A percentile compares a stretch with the other conserved stretches of the same genome.
phyloP scores from a whole-genome alignment of 2,113 vertebrate genomes.

The Alligator sinensis region DNA sequence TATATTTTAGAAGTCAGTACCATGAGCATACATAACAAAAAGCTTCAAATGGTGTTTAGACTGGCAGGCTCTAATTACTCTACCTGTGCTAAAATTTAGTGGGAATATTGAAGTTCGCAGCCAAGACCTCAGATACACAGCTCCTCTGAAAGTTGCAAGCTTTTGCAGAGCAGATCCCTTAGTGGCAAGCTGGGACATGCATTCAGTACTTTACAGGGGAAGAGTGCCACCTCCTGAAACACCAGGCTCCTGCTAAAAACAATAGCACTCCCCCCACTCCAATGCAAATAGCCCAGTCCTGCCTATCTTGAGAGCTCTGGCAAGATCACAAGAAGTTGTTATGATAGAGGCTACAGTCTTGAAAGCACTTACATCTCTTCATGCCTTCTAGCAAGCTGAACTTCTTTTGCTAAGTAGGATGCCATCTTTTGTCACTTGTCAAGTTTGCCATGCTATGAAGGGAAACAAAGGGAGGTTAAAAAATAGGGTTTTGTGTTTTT shows the following conservation, averaged over 20 bases:
- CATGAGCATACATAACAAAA: neutral
- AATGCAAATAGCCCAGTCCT: accelerated
- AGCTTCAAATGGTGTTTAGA: neutral
- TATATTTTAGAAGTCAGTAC: neutral
- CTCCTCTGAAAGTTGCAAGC: slow-evolving; percentile 13
- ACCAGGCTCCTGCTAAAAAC: neutral
- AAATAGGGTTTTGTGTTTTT: neutral
- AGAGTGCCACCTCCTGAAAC: slow-evolving; percentile 68
- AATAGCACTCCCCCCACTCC: accelerated
- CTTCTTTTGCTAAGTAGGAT: slow-evolving; percentile 77
- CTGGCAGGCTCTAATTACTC: slow-evolving; percentile 33
- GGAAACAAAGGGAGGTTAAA: slow-evolving; percentile 59
- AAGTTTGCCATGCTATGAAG: slow-evolving; percentile 29
- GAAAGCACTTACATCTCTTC: slow-evolving; percentile 87
- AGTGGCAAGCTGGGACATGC: neutral
- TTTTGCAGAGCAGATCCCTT: slow-evolving; percentile 21
- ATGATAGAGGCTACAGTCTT: neutral
- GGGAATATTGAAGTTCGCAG: slow-evolving; percentile 27
- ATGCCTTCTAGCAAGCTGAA: slow-evolving; percentile 82
- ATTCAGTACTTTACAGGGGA: slow-evolving; percentile 54
- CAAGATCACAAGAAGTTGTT: neutral
- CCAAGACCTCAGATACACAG: neutral
- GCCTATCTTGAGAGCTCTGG: neutral
- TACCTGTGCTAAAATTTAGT: neutral
- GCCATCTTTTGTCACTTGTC: slow-evolving; percentile 66